Evolutionary conservation across 1,140 invertebrate species (phyloP).

Genomic region (Drosophila mayri): DNA sequence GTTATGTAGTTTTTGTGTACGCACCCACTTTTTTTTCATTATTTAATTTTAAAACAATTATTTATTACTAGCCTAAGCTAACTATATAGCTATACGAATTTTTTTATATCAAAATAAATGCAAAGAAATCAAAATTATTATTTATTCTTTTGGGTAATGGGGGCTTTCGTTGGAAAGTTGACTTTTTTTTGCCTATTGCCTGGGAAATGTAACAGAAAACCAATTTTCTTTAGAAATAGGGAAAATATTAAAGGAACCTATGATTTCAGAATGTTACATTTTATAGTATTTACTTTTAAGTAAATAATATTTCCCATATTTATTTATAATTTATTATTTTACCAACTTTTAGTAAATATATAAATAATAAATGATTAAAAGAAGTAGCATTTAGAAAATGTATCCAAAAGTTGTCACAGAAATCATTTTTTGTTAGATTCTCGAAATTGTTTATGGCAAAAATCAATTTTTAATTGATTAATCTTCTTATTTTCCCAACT

Average conservation of each 20-base stretch:
- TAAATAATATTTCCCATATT: too few species aligned
- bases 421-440: background rate
- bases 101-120: slow-evolving; percentile 56
- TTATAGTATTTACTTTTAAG: too few species aligned
- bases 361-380: background rate
- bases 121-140: slow-evolving; percentile 46
- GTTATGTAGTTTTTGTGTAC: slow-evolving; percentile 81
- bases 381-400: background rate
- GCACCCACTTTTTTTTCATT: slow-evolving; percentile 59
- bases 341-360: background rate
- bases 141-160: background rate
- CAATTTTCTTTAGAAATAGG: background rate
- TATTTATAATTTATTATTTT: too few species aligned
- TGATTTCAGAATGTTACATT: background rate
- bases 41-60: slow-evolving; percentile 60
- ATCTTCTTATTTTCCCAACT: rapidly evolving
- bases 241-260: background rate
- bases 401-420: too few species aligned
- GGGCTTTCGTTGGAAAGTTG: background rate
- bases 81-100: background rate
- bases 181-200: background rate
- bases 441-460: background rate
- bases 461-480: background rate
- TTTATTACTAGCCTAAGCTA: slow-evolving; percentile 25
- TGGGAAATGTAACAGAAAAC: too few species aligned